A percentile compares a stretch with the other conserved stretches of the same genome.
These are phyloP conservation scores for Cremastobaeus sp. DNA, from an alignment of 2,888 invertebrate genomes.

Conservation along the genomic window DNA sequence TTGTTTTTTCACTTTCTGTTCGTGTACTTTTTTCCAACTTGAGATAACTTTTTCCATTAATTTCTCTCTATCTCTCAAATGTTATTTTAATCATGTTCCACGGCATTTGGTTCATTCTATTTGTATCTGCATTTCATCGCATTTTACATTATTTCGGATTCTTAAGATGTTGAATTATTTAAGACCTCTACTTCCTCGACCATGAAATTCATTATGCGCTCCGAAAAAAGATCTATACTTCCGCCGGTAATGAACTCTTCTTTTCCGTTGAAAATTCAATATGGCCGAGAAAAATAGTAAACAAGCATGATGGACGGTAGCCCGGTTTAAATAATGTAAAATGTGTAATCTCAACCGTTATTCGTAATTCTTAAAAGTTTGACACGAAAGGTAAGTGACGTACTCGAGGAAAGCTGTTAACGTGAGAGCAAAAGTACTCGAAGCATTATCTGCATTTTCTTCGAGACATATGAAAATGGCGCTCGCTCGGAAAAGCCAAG, in stretches of 20 bases:
- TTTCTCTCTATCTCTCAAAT: slow-evolving; percentile 42
- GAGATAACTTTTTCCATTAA: slow-evolving; percentile 49
- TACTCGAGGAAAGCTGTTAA: slow-evolving; percentile 41
- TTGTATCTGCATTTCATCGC: slow-evolving; percentile 31
- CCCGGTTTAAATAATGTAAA: slow-evolving; percentile 11
- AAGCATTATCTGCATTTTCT: slow-evolving; percentile 46
- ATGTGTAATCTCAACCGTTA: slow-evolving; percentile 21
- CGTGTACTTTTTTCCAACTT: slow-evolving; percentile 17
- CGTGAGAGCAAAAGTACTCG: slow-evolving; percentile 42
- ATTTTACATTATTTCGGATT: slow-evolving; percentile 13
- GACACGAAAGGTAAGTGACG: slow-evolving; percentile 19
- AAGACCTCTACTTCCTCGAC: slow-evolving; percentile 4
- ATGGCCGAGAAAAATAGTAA: too few relatives aligned
- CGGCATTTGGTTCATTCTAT: slow-evolving; percentile 31
- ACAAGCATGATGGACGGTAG: too few relatives aligned
- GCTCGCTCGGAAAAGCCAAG: slow-evolving; percentile 69
- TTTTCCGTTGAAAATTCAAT: too few relatives aligned
- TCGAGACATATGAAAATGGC: slow-evolving; percentile 70
- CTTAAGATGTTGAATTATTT: slow-evolving; percentile 15
- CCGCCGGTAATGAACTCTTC: too few relatives aligned
- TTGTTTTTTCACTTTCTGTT: slow-evolving; percentile 26
- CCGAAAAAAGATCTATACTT: too few relatives aligned
- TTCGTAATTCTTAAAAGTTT: slow-evolving; percentile 12
- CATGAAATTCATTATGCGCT: slow-evolving; percentile 15
- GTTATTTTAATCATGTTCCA: slow-evolving; percentile 51